Conservation (phyloP, 2,797 vertebrate genomes). For the Prunella strophiata region DNA sequence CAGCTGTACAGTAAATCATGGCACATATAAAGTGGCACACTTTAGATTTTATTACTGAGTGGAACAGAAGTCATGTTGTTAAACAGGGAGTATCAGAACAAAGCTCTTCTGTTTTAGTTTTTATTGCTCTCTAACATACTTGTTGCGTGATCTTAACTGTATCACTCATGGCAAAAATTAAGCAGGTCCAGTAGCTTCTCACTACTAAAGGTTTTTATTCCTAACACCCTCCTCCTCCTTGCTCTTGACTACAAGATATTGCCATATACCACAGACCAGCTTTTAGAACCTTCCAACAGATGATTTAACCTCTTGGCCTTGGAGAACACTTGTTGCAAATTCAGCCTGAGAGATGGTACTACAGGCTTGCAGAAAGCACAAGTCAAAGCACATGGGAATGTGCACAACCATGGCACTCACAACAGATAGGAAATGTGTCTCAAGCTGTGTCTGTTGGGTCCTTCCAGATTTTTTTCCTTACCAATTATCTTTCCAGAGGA, state of each 20-base stretch:
- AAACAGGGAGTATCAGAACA: slow-evolving; percentile 29
- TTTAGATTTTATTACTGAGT: slow-evolving; percentile 13
- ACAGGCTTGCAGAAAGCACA: not conserved
- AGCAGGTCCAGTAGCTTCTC: not conserved
- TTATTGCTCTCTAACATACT: not conserved
- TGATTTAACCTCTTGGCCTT: not conserved
- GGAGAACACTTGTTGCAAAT: not conserved
- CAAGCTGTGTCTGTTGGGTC: not conserved
- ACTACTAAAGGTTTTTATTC: not conserved
- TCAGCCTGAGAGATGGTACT: rapidly evolving
- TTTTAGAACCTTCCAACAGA: not conserved
- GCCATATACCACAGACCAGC: not conserved
- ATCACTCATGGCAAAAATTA: not conserved
- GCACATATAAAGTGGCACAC: not conserved
- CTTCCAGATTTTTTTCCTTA: not conserved
- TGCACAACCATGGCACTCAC: not conserved
- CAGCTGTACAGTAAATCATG: not conserved
- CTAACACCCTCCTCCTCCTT: not conserved
- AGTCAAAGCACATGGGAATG: not conserved
- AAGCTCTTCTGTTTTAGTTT: slow-evolving; percentile 3
- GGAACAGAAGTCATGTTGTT: slow-evolving; percentile 25
- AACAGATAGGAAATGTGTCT: not conserved
- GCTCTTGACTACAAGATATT: not conserved
- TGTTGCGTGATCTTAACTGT: not conserved
- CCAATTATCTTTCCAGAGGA: not conserved